Evolutionary conservation across 2,888 invertebrate species (phyloP).

Genomic region (Caenorhabditis panamensis): DNA sequence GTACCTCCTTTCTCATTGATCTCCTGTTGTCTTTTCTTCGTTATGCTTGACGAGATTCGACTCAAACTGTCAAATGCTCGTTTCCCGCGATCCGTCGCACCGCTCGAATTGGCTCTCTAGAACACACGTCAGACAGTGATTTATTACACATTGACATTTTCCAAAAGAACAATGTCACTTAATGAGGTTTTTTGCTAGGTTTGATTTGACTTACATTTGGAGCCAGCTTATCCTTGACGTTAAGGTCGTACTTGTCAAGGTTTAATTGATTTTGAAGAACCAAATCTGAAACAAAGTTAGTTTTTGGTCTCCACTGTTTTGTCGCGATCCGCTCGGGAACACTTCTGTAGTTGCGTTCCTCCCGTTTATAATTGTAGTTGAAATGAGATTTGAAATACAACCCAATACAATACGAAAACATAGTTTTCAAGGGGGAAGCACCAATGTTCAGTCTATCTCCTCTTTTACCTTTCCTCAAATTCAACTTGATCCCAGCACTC

Average conservation of each 20-base stretch:
- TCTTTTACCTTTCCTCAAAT: conserved; percentile 28
- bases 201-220: conserved; percentile 54
- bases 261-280: conserved; percentile 40
- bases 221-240: conserved; percentile 45
- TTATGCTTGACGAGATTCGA: conserved; percentile 46
- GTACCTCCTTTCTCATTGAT: conserved; percentile 36
- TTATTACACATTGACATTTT: neutral
- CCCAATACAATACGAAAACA: too few species aligned
- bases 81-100: conserved; percentile 33
- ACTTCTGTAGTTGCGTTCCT: too few species aligned
- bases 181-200: too few species aligned
- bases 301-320: neutral
- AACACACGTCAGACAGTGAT: too few species aligned
- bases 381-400: too few species aligned
- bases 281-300: conserved; percentile 30
- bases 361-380: too few species aligned
- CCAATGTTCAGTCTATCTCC: conserved; percentile 1
- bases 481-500: conserved; percentile 38
- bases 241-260: conserved; percentile 29
- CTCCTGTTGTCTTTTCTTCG: conserved; percentile 45
- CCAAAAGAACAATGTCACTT: conserved; percentile 27
- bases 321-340: too few species aligned
- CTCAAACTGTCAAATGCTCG: conserved; percentile 51
- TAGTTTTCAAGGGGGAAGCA: neutral
- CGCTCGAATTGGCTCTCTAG: conserved; percentile 38